These are phyloP conservation scores for Aphodius granarius DNA, from an alignment of 2,888 invertebrate genomes.

Conservation along the genomic window DNA sequence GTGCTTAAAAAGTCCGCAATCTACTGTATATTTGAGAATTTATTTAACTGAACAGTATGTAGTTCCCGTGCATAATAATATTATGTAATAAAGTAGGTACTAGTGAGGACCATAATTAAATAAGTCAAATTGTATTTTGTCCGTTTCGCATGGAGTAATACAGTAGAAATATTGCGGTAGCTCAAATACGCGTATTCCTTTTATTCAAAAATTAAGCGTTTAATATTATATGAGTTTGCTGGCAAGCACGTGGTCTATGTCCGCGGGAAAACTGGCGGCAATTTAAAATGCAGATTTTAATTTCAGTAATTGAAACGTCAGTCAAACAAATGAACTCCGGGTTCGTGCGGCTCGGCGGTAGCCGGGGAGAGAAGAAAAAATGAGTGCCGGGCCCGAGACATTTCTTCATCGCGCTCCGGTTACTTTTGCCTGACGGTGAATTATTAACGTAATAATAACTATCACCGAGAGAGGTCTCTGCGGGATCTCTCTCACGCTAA, in stretches of 20 bases:
- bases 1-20: too few species aligned
- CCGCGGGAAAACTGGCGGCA: too few species aligned
- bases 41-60: too few species aligned
- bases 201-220: background rate
- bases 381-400: background rate
- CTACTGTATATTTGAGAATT: too few species aligned
- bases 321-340: background rate
- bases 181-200: conserved; percentile 1
- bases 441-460: background rate
- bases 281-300: background rate
- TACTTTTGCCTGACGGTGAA: background rate
- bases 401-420: background rate
- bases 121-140: background rate
- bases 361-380: background rate
- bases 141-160: background rate
- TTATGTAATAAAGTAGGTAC: too few species aligned
- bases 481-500: background rate
- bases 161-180: background rate
- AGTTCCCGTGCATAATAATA: too few species aligned
- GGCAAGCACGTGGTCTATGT: background rate
- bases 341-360: too few species aligned
- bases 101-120: too few species aligned
- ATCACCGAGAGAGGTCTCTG: background rate
- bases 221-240: background rate
- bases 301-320: background rate